These are phyloP conservation scores for Hippolais icterina DNA, from an alignment of 2,113 vertebrate species.

Conservation along the genomic window DNA sequence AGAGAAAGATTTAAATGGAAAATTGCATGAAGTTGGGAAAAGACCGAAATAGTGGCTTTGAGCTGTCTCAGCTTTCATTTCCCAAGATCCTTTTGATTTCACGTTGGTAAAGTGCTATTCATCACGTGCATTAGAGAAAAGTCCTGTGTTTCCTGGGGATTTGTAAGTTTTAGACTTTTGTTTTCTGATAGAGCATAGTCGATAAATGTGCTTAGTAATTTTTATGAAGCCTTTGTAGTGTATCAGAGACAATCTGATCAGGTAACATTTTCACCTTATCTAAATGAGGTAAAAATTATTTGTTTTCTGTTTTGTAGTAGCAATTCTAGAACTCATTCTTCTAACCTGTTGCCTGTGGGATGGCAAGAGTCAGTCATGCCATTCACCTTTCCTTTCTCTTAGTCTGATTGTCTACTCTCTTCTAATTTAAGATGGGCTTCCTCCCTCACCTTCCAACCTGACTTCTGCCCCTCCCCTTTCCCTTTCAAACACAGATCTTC, in stretches of 20 bases:
- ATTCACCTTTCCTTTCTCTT: not conserved
- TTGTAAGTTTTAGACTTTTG: not conserved
- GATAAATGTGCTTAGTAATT: not conserved
- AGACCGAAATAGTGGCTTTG: not conserved
- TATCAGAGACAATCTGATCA: not conserved
- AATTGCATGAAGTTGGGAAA: not conserved
- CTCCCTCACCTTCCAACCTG: not conserved
- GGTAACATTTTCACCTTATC: not conserved
- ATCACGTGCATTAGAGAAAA: not conserved
- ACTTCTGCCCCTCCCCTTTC: not conserved
- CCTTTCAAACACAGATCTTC: not conserved
- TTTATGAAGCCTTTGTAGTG: not conserved
- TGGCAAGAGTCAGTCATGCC: not conserved
- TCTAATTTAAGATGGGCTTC: not conserved
- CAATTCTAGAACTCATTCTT: not conserved
- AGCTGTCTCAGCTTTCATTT: not conserved
- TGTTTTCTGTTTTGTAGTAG: not conserved
- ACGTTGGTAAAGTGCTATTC: not conserved
- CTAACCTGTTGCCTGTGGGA: not conserved
- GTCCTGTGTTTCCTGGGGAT: not conserved
- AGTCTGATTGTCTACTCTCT: not conserved
- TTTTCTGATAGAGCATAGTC: not conserved
- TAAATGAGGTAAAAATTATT: not conserved
- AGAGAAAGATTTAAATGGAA: not conserved
- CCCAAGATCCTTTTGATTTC: not conserved